These are phyloP conservation scores for Brachyhypopomus occidentalis DNA, from an alignment of 2,113 vertebrate species.

Conservation along the genomic window DNA sequence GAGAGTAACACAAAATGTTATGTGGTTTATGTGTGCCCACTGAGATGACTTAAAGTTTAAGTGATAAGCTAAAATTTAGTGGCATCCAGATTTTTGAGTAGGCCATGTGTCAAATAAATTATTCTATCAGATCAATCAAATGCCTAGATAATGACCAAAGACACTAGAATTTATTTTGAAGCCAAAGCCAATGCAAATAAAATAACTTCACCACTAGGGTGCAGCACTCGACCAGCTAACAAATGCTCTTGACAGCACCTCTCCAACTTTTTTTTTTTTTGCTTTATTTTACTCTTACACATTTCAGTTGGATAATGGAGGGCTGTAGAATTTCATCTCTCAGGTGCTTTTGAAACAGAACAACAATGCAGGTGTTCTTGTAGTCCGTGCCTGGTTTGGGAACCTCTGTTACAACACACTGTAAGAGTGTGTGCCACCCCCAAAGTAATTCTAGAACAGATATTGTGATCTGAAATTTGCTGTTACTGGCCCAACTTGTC, in stretches of 20 bases:
- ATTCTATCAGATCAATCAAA: no score
- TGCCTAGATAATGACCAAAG: no score
- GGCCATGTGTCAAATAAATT: no score
- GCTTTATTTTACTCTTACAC: background rate
- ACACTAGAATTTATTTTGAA: no score
- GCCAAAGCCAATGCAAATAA: no score
- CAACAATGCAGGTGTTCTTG: background rate
- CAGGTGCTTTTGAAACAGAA: no score
- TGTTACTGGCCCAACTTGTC: background rate
- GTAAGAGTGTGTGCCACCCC: no score
- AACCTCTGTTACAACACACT: background rate
- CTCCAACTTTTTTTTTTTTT: background rate
- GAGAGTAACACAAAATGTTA: background rate
- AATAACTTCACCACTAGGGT: conserved; percentile 2
- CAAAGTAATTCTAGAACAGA: background rate
- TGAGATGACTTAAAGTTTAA: no score
- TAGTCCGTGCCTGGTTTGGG: background rate
- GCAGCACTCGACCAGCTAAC: background rate
- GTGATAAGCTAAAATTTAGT: no score
- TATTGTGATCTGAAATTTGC: background rate
- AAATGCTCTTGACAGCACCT: background rate
- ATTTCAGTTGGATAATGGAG: background rate
- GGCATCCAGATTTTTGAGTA: no score
- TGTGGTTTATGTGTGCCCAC: no score
- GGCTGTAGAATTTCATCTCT: no score